phyloP scores from a whole-genome alignment of 2,113 vertebrate genomes.

The Myrmecobius fasciatus region DNA sequence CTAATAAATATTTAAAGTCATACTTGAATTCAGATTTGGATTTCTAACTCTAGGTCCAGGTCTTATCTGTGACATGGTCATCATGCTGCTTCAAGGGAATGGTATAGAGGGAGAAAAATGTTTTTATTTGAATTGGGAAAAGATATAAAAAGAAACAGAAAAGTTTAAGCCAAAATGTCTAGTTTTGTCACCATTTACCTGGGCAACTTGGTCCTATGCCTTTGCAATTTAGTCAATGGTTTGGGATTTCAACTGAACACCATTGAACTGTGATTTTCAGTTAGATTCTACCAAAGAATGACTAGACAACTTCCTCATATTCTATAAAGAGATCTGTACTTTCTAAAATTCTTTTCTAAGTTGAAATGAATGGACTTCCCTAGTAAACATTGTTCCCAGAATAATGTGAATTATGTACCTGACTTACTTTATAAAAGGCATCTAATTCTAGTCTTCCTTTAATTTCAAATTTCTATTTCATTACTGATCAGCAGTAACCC shows the following conservation, averaged over 20 bases:
- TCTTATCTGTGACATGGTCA: background rate
- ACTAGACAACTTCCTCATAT: background rate
- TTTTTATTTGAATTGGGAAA: slow-evolving; percentile 27
- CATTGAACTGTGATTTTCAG: background rate
- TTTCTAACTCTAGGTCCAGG: background rate
- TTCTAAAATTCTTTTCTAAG: background rate
- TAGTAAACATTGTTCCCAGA: background rate
- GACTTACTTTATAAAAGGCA: background rate
- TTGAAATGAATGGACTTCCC: background rate
- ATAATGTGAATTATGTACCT: background rate
- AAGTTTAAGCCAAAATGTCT: background rate
- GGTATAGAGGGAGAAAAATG: background rate
- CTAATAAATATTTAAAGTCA: background rate
- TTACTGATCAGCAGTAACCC: background rate
- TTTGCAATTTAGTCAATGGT: background rate
- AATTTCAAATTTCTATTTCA: slow-evolving; percentile 42
- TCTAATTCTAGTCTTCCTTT: background rate
- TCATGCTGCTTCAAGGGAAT: background rate
- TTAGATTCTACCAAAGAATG: background rate
- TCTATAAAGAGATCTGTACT: background rate
- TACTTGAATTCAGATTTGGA: background rate
- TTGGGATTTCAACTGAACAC: slow-evolving; percentile 8
- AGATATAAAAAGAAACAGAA: background rate
- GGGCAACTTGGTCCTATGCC: background rate
- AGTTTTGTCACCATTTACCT: background rate